These are phyloP conservation scores for Hoplodrina ambigua DNA, from an alignment of 2,888 invertebrate species.

Conservation along the genomic window DNA sequence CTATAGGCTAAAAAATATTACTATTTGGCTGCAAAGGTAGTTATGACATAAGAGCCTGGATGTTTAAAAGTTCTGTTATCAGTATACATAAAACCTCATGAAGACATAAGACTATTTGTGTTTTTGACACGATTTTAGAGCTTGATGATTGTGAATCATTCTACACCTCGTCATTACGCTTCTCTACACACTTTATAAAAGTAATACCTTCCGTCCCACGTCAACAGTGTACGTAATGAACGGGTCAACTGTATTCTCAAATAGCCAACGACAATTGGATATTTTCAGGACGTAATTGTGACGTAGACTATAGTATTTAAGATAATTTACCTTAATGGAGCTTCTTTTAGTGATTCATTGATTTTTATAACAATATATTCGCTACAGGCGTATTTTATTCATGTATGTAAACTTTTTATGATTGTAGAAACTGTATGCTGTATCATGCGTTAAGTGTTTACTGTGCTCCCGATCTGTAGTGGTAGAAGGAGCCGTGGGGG, in stretches of 20 bases:
- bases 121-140: neutral
- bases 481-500: too few relatives aligned
- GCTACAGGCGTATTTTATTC: too few relatives aligned
- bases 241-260: constrained; percentile 7
- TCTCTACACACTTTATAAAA: neutral
- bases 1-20: too few relatives aligned
- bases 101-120: neutral
- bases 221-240: constrained; percentile 21
- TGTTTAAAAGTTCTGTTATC: too few relatives aligned
- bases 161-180: neutral
- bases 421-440: too few relatives aligned
- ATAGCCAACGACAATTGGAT: neutral
- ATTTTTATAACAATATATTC: neutral
- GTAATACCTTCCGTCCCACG: constrained; percentile 7
- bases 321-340: constrained; percentile 13
- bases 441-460: too few relatives aligned
- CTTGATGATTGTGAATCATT: constrained; percentile 8
- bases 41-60: too few relatives aligned
- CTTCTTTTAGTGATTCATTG: constrained; percentile 4
- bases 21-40: too few relatives aligned
- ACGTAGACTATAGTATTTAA: constrained; percentile 16
- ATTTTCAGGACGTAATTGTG: constrained; percentile 23
- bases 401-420: too few relatives aligned
- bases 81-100: neutral
- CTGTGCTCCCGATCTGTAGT: too few relatives aligned